Conservation (phyloP, 2,797 vertebrate genomes). For the Microctenopoma lineatum region DNA sequence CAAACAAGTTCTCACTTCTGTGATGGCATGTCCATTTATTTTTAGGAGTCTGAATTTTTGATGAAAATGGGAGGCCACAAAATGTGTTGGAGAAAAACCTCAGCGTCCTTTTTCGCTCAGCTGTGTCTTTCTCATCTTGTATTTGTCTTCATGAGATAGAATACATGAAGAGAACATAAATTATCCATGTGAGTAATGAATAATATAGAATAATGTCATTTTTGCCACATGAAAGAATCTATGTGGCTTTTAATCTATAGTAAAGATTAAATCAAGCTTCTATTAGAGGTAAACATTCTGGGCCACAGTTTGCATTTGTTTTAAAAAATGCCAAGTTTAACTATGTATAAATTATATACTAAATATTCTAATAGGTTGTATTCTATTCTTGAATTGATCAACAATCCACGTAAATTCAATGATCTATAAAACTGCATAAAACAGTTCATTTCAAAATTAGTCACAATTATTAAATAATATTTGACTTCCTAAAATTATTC, state of each 20-base stretch:
- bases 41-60: conserved; percentile 71
- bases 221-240: conserved; percentile 11
- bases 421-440: conserved; percentile 5
- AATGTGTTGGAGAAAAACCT: conserved; percentile 25
- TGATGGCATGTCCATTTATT: conserved; percentile 59
- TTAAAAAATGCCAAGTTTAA: background rate
- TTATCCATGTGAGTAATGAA: conserved; percentile 60
- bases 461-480: conserved; percentile 1
- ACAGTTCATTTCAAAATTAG: conserved; percentile 6
- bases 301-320: background rate
- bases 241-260: conserved; percentile 4
- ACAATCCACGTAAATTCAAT: background rate
- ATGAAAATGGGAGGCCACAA: conserved; percentile 45
- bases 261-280: conserved; percentile 16
- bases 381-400: conserved; percentile 1
- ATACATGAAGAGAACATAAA: conserved; percentile 50
- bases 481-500: conserved; percentile 15
- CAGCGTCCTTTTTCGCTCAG: conserved; percentile 22
- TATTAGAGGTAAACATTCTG: background rate
- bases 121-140: conserved; percentile 34
- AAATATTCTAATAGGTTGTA: background rate
- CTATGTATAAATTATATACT: background rate
- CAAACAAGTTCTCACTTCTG: conserved; percentile 49
- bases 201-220: conserved; percentile 44
- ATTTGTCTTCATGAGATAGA: conserved; percentile 35